Evolutionary conservation across 2,888 invertebrate species (phyloP), one percentile per base, ranked within the genome.

Genomic region (Platycheirus rosarum): DNA sequence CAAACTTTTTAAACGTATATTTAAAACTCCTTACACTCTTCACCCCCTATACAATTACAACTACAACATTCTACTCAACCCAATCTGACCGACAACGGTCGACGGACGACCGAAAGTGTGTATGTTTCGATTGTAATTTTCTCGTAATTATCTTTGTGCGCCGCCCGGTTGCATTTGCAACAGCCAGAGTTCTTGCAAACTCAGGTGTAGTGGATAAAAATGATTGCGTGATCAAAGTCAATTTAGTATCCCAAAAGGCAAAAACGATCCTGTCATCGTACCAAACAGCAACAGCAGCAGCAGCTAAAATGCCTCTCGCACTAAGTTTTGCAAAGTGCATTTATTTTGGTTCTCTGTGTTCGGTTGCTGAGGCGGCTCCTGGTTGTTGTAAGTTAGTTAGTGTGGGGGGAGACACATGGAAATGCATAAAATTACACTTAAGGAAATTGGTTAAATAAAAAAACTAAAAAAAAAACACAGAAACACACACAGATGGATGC

Each of bases 181-280:
- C 29, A 32, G 46, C 32, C 57, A 44, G 23, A 14, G 37, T 53
- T 49, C 32, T 62, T 13, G n/a, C 14, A 44, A 35, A 35, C 53
- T 73, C 77, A 82, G 77, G 77, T 82, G 82, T 68, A 77, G 71
- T 63, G 77, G 77, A 77, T 77, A 53, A 66, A 85, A 86, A 85
- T 86, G 86, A 90, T 89, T 89, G 89, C 89, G 90, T 89, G 89
- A 90, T 90, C 89, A 90, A 89, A 88, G 88, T 89, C 89, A 89
- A 89, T 89, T 89, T 90, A 89, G 88, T 86, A 86, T 78, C 73
- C 74, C 60, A 80, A 84, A 80, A 70, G 77, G 77, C 77, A 82
- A 71, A 75, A 84, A 77, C 73, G 76, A 84, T 84, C 82, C 82
- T 84, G 82, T 75, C 79, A 76, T 84, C 84, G 63, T 46, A 23